Evolutionary conservation across 2,888 invertebrate genomes (phyloP), one percentile per base, ranked within the genome.

Genomic region (Hydriomena furcata): DNA sequence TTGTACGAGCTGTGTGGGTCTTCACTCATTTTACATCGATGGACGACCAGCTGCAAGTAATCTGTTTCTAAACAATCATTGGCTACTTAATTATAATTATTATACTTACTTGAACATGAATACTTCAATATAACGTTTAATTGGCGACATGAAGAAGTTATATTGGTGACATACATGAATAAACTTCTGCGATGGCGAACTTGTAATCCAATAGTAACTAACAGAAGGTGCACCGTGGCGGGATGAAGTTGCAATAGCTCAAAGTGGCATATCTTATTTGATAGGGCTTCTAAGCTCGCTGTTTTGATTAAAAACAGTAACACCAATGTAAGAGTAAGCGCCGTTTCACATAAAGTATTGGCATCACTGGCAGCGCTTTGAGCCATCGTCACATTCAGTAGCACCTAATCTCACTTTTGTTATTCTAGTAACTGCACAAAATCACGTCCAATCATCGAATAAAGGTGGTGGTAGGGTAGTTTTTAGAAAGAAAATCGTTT

Each of bases 11-110:
- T 52, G 41, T 57, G 63, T 71, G 79, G 61, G 84, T 87, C 87
- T 88, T 88, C 88, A 87, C 87, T 89, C 88, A 88, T 89, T 80
- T 37, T 13, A 27, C 28, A 54, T 40, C 12, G 25, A 38, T 45
- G 34, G 61, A 60, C 58, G 61, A 53, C 62, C 56, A 55, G 56
- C 64, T 63, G 50, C 54, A 34, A 27, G 21, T 27, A 17, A 25
- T 31, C 20, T 25, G 5, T n/a, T n/a, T n/a, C n/a, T n/a, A n/a
- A n/a, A 21, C 25, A 7, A 11, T 12, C 8, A 41, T 24, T 41
- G 6, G 13, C 7, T 42, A 32, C 12, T 24, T 21, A 7, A 3
- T 21, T 23, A 23, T 23, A n/a, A n/a, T n/a, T n/a, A n/a, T n/a
- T n/a, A n/a, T n/a, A n/a, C n/a, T n/a, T n/a, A n/a, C n/a, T n/a